Evolutionary conservation across 2,797 vertebrate genomes (phyloP).

Genomic region (Acropternis orthonyx): DNA sequence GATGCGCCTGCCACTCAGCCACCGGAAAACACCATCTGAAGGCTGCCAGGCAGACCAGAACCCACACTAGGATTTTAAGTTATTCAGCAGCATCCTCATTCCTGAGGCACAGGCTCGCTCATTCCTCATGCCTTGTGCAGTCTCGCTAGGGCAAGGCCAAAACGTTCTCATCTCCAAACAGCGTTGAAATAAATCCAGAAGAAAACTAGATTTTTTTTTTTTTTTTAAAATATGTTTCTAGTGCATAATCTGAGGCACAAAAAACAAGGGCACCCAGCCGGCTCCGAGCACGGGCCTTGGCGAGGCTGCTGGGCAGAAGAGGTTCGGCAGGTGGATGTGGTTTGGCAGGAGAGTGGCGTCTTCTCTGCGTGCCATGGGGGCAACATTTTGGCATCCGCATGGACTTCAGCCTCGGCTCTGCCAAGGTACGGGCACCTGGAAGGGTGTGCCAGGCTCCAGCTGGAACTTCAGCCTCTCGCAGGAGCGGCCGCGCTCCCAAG

Average conservation of each 20-base stretch:
- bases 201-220: neutral
- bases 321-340: rapidly evolving
- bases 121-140: too few species aligned
- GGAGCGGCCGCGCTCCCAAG: neutral
- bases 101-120: too few species aligned
- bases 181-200: neutral
- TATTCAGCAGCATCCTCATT: neutral
- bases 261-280: rapidly evolving
- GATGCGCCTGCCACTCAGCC: neutral
- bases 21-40: neutral
- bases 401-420: neutral
- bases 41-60: neutral
- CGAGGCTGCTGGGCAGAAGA: rapidly evolving
- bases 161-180: neutral
- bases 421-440: neutral
- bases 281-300: neutral
- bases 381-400: rapidly evolving
- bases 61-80: neutral
- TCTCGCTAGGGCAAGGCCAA: rapidly evolving
- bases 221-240: neutral
- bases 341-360: neutral
- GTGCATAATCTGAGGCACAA: neutral
- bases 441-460: rapidly evolving
- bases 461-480: neutral
- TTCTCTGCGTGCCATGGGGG: rapidly evolving